phyloP scores from a whole-genome alignment of 2,797 vertebrate genomes.

The Thalassophryne amazonica region DNA sequence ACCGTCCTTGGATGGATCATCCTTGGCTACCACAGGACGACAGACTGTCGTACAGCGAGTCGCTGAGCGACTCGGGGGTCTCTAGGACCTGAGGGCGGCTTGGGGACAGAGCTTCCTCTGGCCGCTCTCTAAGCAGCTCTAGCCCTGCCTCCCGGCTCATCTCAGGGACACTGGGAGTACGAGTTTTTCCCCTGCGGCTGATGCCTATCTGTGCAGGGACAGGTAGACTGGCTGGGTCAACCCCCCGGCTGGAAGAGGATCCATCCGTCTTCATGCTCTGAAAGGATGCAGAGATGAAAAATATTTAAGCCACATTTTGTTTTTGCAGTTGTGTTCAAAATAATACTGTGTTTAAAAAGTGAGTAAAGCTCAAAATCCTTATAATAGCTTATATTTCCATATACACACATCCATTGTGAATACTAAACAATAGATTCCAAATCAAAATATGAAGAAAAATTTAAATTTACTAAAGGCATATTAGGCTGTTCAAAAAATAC shows the following conservation, averaged over 20 bases:
- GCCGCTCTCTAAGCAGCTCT: conserved; percentile 81
- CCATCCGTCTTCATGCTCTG: conserved; percentile 69
- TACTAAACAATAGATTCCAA: too few species aligned
- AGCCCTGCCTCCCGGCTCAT: conserved; percentile 86
- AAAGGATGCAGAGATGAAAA: background rate
- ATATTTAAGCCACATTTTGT: conserved; percentile 7
- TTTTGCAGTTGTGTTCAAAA: too few species aligned
- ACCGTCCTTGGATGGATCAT: conserved; percentile 55
- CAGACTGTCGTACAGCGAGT: conserved; percentile 94
- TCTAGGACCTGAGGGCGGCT: conserved; percentile 85
- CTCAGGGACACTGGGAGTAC: conserved; percentile 84
- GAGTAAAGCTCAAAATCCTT: too few species aligned
- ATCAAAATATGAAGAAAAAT: too few species aligned
- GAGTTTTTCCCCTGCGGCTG: conserved; percentile 76
- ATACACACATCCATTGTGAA: too few species aligned
- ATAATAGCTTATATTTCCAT: too few species aligned
- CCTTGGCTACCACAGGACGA: conserved; percentile 97
- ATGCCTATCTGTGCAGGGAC: conserved; percentile 68
- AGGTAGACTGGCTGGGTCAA: conserved; percentile 69
- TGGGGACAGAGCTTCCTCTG: conserved; percentile 77
- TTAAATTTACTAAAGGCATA: too few species aligned
- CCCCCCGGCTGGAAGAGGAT: conserved; percentile 56
- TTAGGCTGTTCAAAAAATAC: too few species aligned
- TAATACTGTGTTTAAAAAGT: too few species aligned
- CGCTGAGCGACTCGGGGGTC: conserved; percentile 92